phyloP scores from a whole-genome alignment of 2,113 vertebrate genomes.

The Podiceps cristatus region DNA sequence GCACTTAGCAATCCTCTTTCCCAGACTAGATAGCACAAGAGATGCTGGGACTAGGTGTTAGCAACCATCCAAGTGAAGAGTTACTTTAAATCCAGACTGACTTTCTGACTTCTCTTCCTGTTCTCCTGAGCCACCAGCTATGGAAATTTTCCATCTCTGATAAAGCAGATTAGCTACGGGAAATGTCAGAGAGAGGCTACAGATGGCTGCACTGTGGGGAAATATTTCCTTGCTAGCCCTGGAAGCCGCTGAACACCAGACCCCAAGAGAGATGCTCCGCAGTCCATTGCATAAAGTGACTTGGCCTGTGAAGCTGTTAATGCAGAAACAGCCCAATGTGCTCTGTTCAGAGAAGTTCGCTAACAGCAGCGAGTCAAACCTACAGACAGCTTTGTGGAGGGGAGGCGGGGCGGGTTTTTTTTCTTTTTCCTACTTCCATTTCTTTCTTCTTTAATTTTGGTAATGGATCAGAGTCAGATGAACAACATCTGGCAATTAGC shows the following conservation, averaged over 20 bases:
- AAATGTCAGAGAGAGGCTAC: constrained; percentile 52
- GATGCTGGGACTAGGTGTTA: background rate
- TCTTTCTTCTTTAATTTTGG: constrained; percentile 53
- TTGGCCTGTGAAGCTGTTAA: constrained; percentile 39
- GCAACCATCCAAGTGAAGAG: constrained; percentile 15
- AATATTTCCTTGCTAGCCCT: constrained; percentile 50
- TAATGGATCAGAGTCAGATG: constrained; percentile 71
- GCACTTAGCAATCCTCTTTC: background rate
- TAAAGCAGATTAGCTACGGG: constrained; percentile 56
- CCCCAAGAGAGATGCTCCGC: constrained; percentile 63
- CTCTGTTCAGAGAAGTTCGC: background rate
- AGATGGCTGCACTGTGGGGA: constrained; percentile 71
- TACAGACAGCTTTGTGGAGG: constrained; percentile 34
- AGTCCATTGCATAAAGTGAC: constrained; percentile 60
- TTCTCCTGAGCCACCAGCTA: constrained; percentile 32
- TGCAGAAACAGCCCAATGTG: constrained; percentile 47
- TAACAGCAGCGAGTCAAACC: background rate
- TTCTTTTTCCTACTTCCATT: background rate
- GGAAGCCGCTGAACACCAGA: background rate
- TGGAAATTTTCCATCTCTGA: constrained; percentile 28
- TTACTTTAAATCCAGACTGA: constrained; percentile 29
- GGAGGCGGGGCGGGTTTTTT: background rate
- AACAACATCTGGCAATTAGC: constrained; percentile 78
- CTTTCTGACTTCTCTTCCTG: constrained; percentile 33
- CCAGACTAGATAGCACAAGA: background rate